A percentile compares a stretch with the other conserved stretches of the same genome.
Conservation (phyloP, 1,140 invertebrate species). For the Zaprionus davidi region DNA sequence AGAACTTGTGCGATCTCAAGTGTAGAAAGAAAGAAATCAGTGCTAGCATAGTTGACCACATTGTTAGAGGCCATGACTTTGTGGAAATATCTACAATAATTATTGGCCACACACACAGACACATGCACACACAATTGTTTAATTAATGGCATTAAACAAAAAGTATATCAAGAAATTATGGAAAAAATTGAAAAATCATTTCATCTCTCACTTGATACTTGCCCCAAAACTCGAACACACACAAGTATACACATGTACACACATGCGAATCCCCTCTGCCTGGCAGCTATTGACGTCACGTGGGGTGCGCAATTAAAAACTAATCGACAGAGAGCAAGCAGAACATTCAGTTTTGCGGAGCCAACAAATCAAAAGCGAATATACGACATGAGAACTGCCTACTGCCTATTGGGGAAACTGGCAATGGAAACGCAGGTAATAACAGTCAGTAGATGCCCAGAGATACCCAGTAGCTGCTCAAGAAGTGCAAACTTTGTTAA, state of each 20-base stretch:
- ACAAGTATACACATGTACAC: neutral
- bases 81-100: conserved; percentile 12
- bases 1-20: conserved; percentile 21
- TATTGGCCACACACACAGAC: conserved; percentile 23
- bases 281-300: conserved; percentile 67
- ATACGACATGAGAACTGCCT: conserved; percentile 43
- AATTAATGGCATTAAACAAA: conserved; percentile 79
- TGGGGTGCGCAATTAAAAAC: conserved; percentile 68
- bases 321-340: conserved; percentile 61
- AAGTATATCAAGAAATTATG: conserved; percentile 73
- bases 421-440: neutral
- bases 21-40: conserved; percentile 20
- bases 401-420: neutral
- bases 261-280: conserved; percentile 16
- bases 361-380: conserved; percentile 47
- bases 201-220: conserved; percentile 49
- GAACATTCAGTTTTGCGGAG: conserved; percentile 33
- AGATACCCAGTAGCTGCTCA: neutral
- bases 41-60: conserved; percentile 29
- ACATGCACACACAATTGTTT: conserved; percentile 49
- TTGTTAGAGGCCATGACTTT: conserved; percentile 73
- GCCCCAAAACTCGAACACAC: neutral
- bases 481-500: too few relatives aligned
- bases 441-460: too few relatives aligned
- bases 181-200: conserved; percentile 71